phyloP scores from a whole-genome alignment of 1,140 invertebrate genomes.

The Aricia agestis region DNA sequence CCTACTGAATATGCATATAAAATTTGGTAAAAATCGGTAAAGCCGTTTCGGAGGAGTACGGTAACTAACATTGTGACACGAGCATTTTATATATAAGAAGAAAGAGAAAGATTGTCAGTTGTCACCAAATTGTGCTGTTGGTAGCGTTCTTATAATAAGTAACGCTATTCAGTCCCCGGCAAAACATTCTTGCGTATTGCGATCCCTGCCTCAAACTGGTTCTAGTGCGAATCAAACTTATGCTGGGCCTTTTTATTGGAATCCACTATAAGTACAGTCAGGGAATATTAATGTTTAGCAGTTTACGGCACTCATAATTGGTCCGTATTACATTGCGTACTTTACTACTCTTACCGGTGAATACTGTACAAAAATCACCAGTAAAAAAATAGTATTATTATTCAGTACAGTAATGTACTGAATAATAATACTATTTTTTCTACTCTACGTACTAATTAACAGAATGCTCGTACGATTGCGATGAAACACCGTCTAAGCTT shows the following conservation, averaged over 20 bases:
- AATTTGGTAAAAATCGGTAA: no score
- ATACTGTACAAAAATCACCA: no score
- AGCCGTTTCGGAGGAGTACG: no score
- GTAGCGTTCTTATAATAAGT: neutral
- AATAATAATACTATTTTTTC: neutral
- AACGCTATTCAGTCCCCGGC: neutral
- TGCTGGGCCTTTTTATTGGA: neutral
- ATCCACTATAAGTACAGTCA: neutral
- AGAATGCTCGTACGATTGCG: neutral
- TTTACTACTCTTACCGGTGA: no score
- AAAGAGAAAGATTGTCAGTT: no score
- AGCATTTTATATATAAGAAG: no score
- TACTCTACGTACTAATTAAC: neutral
- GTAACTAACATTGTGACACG: no score
- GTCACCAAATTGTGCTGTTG: no score
- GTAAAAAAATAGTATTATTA: no score
- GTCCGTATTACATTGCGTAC: no score
- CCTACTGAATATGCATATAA: no score
- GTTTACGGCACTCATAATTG: neutral
- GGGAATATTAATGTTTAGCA: neutral
- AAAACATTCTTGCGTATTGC: neutral
- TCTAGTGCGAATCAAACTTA: conserved; percentile 1
- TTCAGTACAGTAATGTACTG: no score
- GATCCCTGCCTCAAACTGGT: neutral
- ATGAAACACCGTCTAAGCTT: neutral